Conservation (phyloP, 2,888 invertebrate species). For the Papilio gigon region DNA sequence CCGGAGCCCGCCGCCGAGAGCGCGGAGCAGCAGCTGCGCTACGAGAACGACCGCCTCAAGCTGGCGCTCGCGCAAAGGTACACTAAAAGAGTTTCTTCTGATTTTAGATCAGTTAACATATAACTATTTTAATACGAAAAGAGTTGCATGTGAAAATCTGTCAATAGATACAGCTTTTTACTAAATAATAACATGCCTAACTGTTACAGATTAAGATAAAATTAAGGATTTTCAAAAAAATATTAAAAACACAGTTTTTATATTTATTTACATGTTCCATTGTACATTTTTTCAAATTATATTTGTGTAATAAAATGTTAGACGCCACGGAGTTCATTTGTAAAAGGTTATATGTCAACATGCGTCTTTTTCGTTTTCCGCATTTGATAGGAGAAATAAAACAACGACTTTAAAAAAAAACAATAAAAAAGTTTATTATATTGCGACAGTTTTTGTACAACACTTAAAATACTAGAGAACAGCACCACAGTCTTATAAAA, state of each 20-base stretch:
- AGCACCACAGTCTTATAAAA: conserved; percentile 44
- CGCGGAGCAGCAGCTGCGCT: conserved; percentile 94
- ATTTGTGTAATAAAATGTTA: background rate
- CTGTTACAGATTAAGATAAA: too few species aligned
- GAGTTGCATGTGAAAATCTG: too few species aligned
- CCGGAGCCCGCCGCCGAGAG: conserved; percentile 51
- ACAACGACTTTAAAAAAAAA: conserved; percentile 21
- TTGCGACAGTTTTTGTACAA: conserved; percentile 72
- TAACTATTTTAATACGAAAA: too few species aligned
- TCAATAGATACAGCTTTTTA: too few species aligned
- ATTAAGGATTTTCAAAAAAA: too few species aligned
- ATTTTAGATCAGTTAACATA: too few species aligned
- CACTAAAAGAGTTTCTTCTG: conserved; percentile 46
- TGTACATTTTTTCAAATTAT: too few species aligned
- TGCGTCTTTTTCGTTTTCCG: background rate
- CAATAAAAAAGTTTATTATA: conserved; percentile 59
- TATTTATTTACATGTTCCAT: too few species aligned
- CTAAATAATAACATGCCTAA: too few species aligned
- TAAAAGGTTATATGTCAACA: too few species aligned
- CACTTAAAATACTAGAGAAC: conserved; percentile 58
- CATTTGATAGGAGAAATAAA: conserved; percentile 20
- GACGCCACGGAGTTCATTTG: background rate
- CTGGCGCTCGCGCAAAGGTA: conserved; percentile 95
- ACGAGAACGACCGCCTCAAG: conserved; percentile 98
- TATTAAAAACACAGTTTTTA: too few species aligned